Percentiles rank a stretch among this genome's conserved stretches.
phyloP scores from a whole-genome alignment of 2,113 vertebrate species.

The Emydura subglobosa region DNA sequence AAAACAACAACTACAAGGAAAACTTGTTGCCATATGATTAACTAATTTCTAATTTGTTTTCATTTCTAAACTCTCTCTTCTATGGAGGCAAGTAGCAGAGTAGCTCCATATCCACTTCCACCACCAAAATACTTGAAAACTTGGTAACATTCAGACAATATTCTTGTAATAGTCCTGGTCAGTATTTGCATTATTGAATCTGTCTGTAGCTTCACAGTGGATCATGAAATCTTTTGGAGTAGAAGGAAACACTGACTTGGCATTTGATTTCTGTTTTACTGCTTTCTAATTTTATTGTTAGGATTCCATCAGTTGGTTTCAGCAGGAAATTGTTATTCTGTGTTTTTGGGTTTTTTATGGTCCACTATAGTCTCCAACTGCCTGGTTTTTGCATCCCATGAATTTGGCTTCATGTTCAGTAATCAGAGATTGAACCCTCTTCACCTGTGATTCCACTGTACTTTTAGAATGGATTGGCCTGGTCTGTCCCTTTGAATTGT shows the following conservation, averaged over 20 bases:
- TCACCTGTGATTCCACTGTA: neutral
- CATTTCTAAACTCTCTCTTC: neutral
- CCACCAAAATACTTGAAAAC: neutral
- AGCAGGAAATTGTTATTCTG: neutral
- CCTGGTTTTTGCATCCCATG: neutral
- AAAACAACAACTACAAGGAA: neutral
- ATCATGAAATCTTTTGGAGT: neutral
- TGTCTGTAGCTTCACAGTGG: neutral
- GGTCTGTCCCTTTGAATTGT: neutral
- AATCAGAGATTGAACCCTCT: neutral
- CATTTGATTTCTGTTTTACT: neutral
- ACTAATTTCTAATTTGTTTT: neutral
- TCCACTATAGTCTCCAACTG: neutral
- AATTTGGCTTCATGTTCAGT: neutral
- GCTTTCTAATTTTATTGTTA: neutral
- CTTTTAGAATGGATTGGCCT: neutral
- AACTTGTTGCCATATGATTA: rapidly evolving
- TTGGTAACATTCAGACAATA: neutral
- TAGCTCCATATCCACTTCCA: neutral
- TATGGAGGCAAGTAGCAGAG: neutral
- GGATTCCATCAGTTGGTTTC: neutral
- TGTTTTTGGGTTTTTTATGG: neutral
- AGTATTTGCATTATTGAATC: neutral
- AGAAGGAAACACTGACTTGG: neutral
- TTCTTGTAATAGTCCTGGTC: neutral